A percentile compares a stretch with the other conserved stretches of the same genome.
These are phyloP conservation scores for Sepiola atlantica DNA, from an alignment of 2,888 invertebrate genomes.

Conservation along the genomic window DNA sequence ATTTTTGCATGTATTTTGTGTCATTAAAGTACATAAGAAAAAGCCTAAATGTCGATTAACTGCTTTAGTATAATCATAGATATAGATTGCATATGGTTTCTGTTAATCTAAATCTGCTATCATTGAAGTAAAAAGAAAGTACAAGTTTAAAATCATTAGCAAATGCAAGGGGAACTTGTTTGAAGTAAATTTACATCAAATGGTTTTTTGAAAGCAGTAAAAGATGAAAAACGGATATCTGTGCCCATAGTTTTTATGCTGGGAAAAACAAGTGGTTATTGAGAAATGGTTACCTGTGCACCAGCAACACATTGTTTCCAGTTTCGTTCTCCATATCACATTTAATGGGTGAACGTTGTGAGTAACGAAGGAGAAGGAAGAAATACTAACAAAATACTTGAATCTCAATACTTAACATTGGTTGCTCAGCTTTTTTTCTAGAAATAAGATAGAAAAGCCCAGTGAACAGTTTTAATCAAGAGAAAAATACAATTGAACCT, in stretches of 20 bases:
- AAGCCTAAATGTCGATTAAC: no score
- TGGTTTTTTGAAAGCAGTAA: background rate
- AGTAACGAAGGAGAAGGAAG: background rate
- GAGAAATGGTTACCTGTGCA: background rate
- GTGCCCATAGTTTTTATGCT: background rate
- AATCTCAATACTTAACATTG: background rate
- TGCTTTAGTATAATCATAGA: no score
- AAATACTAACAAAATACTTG: conserved; percentile 19
- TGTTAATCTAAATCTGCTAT: no score
- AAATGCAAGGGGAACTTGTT: background rate
- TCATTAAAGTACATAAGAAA: no score
- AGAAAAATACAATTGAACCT: background rate
- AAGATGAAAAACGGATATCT: background rate
- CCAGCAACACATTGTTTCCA: background rate
- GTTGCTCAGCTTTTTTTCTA: conserved; percentile 13
- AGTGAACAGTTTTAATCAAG: background rate
- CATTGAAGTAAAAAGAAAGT: no score
- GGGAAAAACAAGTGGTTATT: background rate
- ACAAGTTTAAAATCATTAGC: background rate
- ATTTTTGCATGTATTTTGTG: no score
- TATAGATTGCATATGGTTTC: no score
- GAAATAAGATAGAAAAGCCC: conserved; percentile 14
- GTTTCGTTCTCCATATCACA: conserved; percentile 20
- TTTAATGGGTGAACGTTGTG: background rate
- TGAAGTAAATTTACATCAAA: background rate